These are phyloP conservation scores for Gonatopus flavifemur DNA, from an alignment of 1,140 invertebrate genomes.

Conservation along the genomic window DNA sequence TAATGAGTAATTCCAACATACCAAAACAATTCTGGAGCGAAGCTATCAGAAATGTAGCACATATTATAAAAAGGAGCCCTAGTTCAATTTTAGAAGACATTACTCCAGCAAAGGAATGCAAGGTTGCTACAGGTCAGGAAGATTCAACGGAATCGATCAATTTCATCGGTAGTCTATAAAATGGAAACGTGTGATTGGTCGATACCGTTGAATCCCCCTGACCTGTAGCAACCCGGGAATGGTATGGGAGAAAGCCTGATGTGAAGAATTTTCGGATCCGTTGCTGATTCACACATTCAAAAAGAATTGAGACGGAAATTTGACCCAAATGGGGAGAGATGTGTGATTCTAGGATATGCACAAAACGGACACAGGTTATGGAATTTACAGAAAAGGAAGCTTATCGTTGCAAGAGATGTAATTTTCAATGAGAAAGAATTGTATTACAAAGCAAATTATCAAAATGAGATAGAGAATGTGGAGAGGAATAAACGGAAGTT, in stretches of 20 bases:
- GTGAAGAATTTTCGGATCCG: conserved; percentile 6
- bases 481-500: not conserved
- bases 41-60: conserved; percentile 30
- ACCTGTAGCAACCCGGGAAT: too few species aligned
- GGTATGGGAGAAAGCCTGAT: conserved; percentile 2
- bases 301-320: conserved; percentile 9
- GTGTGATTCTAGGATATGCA: conserved; percentile 21
- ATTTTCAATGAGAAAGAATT: conserved; percentile 16
- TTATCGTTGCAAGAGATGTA: conserved; percentile 22
- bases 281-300: conserved; percentile 1
- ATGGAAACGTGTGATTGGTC: too few species aligned
- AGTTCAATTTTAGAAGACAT: conserved; percentile 6
- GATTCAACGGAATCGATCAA: too few species aligned
- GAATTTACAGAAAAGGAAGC: conserved; percentile 17
- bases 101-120: too few species aligned
- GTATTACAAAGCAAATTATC: too few species aligned
- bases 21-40: conserved; percentile 36
- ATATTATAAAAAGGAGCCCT: conserved; percentile 31
- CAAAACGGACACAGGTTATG: conserved; percentile 18
- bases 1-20: conserved; percentile 36
- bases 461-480: not conserved
- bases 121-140: too few species aligned
- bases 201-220: too few species aligned
- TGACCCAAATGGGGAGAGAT: conserved; percentile 12
- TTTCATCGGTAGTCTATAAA: too few species aligned